A percentile compares a stretch with the other conserved stretches of the same genome.
These are phyloP conservation scores for Vireo griseus DNA, from an alignment of 2,797 vertebrate species.

Conservation along the genomic window DNA sequence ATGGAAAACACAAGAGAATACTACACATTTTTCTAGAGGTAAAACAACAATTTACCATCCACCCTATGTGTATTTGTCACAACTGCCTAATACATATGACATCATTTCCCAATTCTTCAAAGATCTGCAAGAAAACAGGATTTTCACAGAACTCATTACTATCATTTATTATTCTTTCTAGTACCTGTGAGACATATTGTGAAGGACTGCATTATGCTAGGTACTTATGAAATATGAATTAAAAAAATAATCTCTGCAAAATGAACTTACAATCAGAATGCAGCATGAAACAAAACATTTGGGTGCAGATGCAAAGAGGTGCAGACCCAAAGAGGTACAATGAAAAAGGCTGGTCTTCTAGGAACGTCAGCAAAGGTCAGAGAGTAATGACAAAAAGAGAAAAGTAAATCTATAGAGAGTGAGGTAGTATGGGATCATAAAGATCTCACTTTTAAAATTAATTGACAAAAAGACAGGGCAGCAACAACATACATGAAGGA, in stretches of 20 bases:
- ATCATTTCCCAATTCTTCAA: not conserved
- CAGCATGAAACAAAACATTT: not conserved
- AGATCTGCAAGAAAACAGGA: not conserved
- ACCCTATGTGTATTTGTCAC: not conserved
- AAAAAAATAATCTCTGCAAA: not conserved
- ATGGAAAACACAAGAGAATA: not conserved
- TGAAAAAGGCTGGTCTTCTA: not conserved
- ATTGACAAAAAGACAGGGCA: not conserved
- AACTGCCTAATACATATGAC: not conserved
- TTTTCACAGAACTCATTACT: not conserved
- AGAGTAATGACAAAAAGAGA: not conserved
- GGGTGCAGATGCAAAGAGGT: not conserved
- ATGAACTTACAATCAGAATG: not conserved
- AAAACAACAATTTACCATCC: not conserved
- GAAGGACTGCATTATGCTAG: not conserved
- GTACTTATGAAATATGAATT: not conserved
- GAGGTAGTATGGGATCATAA: not conserved
- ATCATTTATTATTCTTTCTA: not conserved
- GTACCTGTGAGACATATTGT: not conserved
- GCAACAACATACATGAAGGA: not conserved
- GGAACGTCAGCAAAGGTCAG: not conserved
- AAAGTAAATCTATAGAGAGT: not conserved
- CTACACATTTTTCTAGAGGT: conserved; percentile 9
- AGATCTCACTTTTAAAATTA: not conserved
- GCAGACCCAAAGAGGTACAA: not conserved